Evolutionary conservation across 1,140 invertebrate genomes (phyloP), one percentile per base, ranked within the genome.

Genomic region (Coelopa frigida): DNA sequence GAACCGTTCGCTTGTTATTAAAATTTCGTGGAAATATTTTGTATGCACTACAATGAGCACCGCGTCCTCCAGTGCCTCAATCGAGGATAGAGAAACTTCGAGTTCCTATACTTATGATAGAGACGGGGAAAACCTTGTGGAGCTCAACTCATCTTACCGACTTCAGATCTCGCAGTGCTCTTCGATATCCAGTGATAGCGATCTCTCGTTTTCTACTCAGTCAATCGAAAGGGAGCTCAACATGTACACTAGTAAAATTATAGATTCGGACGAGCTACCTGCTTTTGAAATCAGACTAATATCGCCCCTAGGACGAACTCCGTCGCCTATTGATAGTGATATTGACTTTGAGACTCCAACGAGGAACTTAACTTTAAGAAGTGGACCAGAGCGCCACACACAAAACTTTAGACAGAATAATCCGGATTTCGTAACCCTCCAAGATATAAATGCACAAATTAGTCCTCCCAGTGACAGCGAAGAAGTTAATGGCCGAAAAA

Each of bases 361-460:
- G 59, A 59, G 32, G 50, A 55, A 12, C 10, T 18, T 10, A 36
- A 37, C 24, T 37, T 43, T 12, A 18, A 17, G 24, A 44, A 22
- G 58, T 58, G 10, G 48, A 58, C 29, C 7, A 23, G 48, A 41
- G 7, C 12, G 8, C 21, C 26, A 4, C 44, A 26, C 15, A 17
- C 5, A 14, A 14, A 38, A 27, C 26, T 35, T 35, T 7, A 50
- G 50, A 20, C 45, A 48, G 2, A 55, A 59, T 22, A 55, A 61
- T 47, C 58, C 60, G 0, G 57, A 67, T n/a, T 67, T 53, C 42
- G 60, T 67, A 35, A 49, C 64, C 2, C 45, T 67, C 23, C 54
- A 64, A 24, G 64, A 67, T 22, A 67, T 67, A 14, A 64, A 67
- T 41, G 61, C 61, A 18, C 58, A 64, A 33, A 68, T 68, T n/a